Evolutionary conservation across 2,797 vertebrate species (phyloP), one percentile per base, ranked within the genome.

Genomic region (Lepus townsendii): DNA sequence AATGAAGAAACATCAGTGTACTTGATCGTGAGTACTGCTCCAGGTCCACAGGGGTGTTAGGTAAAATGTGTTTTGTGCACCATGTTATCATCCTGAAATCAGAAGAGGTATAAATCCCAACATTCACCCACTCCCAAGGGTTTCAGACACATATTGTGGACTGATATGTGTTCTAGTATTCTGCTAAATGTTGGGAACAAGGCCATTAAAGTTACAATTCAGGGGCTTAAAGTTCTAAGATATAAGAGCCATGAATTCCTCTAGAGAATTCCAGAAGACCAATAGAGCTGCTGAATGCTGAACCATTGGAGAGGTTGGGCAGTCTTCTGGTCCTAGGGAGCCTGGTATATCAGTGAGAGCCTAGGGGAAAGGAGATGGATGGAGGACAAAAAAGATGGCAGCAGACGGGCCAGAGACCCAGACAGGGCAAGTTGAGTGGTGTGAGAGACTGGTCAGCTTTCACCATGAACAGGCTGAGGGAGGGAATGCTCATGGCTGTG

Each of bases 21-120:
- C 35, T 91, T 94, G 52, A n/a, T 54, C 2, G 75, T 52, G 22
- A 75, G 35, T 62, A 5, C 35, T 72, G 57, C 20, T 22, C n/a
- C 16, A 1, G 27, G 42, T 14, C 57, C 54, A 20, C 26, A 50
- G 4, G 19, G 42, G 7, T 47, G 9, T 86, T 42, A 54, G 11
- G 8, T 73, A 73, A 93, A 89, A 42, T 66, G 50, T 26, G 8
- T 35, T 63, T 76, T 63, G 2, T 20, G 71, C 1, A 88, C 47
- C 12, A 0, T 13, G 3, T 78, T 60, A 75, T 69, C 60, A 52
- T 60, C 78, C 35, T 35, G 27, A 88, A 88, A 80, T 65, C 57
- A 92, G 78, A 72, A 88, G 50, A 90, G 66, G 10, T 69, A n/a
- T 60, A 32, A 78, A 92, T 90, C 60, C 38, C 38, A 32, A 78